Percentiles rank a stretch among this genome's conserved stretches.
phyloP scores from a whole-genome alignment of 2,113 vertebrate species.

The Elaphurus davidianus region DNA sequence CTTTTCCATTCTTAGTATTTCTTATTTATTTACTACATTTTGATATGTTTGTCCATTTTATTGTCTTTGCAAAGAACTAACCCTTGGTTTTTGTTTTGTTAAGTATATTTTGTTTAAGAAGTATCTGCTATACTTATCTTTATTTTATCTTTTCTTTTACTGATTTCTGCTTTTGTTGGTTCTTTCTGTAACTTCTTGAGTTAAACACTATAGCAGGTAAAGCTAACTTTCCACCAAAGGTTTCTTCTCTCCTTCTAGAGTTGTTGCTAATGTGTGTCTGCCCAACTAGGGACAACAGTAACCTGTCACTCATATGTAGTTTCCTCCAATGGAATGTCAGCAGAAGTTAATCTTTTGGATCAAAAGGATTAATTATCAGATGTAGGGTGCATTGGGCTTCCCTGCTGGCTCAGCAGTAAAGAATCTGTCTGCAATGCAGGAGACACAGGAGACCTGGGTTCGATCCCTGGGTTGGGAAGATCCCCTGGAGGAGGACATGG shows the following conservation, averaged over 20 bases:
- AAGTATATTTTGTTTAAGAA: not conserved
- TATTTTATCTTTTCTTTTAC: not conserved
- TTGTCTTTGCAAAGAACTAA: not conserved
- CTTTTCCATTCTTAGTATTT: not conserved
- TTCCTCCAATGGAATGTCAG: not conserved
- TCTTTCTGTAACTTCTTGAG: not conserved
- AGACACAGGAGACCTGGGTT: not conserved
- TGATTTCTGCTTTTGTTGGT: not conserved
- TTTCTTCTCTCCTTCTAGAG: not conserved
- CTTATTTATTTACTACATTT: not conserved
- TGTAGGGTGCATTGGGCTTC: not conserved
- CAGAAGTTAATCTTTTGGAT: not conserved
- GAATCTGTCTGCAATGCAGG: not conserved
- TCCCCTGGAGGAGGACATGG: not conserved
- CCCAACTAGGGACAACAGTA: not conserved
- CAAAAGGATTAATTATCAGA: not conserved
- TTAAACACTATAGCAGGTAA: not conserved
- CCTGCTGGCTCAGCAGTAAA: not conserved
- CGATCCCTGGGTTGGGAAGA: not conserved
- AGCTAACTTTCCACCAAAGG: not conserved
- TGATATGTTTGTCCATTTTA: not conserved
- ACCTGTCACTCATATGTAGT: not conserved
- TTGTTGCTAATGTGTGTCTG: not conserved
- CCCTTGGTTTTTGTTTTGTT: not conserved
- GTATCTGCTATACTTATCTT: not conserved